Evolutionary conservation across 2,113 vertebrate species (phyloP).

Genomic region (Chlorodrepanis virens): DNA sequence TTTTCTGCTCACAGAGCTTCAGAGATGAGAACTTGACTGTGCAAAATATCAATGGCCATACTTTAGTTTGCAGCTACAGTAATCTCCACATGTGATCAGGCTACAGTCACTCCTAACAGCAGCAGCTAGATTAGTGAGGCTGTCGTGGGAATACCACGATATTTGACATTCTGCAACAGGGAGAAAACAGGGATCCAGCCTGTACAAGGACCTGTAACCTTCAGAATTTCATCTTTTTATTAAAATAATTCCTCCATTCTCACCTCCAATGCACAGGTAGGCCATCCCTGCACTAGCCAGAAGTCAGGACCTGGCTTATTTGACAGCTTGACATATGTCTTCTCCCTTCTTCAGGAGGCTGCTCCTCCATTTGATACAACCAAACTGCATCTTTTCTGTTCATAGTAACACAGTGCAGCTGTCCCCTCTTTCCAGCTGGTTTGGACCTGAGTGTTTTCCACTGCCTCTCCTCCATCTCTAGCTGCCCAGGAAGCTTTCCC

Average conservation of each 20-base stretch:
- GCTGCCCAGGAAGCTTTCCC: neutral
- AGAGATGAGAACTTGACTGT: neutral
- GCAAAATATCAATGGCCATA: neutral
- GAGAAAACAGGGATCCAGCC: neutral
- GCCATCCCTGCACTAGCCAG: neutral
- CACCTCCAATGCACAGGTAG: neutral
- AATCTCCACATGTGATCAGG: neutral
- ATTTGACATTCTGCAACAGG: rapidly evolving
- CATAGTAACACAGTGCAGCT: neutral
- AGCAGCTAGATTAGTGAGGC: neutral
- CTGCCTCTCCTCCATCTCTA: neutral
- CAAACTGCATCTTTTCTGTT: neutral
- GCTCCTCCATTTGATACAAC: neutral
- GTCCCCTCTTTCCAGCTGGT: neutral
- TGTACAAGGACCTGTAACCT: neutral
- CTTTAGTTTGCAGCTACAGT: neutral
- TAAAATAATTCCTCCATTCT: neutral
- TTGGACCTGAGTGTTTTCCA: neutral
- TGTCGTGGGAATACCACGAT: neutral
- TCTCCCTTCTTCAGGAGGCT: neutral
- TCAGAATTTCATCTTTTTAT: neutral
- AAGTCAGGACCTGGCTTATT: neutral
- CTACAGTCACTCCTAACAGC: neutral
- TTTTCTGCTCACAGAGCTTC: neutral
- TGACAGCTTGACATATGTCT: neutral